phyloP scores from a whole-genome alignment of 1,140 invertebrate species.

The Magallana angulata region DNA sequence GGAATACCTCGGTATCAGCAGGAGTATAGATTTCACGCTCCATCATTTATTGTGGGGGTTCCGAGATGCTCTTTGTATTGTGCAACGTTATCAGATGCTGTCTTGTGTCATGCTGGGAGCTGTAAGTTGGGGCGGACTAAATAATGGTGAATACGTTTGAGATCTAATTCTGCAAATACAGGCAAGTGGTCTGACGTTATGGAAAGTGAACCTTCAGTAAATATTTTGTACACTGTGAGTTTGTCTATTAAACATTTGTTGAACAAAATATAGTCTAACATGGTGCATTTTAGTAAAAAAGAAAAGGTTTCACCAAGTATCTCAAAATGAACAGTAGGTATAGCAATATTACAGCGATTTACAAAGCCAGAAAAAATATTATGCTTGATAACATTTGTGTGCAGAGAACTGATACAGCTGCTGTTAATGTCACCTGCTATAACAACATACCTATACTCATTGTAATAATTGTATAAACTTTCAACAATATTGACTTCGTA shows the following conservation, averaged over 20 bases:
- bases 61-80: neutral
- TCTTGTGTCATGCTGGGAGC: neutral
- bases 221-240: neutral
- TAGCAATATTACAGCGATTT: too few species aligned
- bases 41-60: neutral
- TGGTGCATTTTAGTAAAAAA: too few species aligned
- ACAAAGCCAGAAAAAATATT: too few species aligned
- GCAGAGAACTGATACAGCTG: too few species aligned
- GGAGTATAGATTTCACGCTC: neutral
- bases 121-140: neutral
- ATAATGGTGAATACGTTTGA: neutral
- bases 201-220: neutral
- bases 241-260: neutral
- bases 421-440: too few species aligned
- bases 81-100: neutral
- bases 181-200: constrained; percentile 13
- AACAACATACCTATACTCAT: too few species aligned
- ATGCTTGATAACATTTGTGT: too few species aligned
- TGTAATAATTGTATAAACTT: too few species aligned
- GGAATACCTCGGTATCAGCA: neutral
- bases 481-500: too few species aligned
- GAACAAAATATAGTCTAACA: too few species aligned
- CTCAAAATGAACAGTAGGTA: too few species aligned
- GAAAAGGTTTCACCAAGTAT: too few species aligned
- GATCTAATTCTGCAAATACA: neutral